A percentile compares a stretch with the other conserved stretches of the same genome.
Conservation (phyloP, 1,140 invertebrate genomes). For the Bradynema listronoti region DNA sequence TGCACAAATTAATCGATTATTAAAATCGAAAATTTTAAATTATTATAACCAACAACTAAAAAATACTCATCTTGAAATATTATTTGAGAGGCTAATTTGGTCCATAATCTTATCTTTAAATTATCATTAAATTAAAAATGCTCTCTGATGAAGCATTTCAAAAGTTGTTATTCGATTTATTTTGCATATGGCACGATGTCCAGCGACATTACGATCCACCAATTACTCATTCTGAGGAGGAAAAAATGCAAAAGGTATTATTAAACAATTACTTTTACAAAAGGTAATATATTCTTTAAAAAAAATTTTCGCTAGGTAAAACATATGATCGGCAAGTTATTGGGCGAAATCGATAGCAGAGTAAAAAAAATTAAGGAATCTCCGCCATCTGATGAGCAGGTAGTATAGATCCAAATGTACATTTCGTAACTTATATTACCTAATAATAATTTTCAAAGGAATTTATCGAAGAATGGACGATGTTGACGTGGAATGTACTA, state of each 20-base stretch:
- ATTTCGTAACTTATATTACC: conserved; percentile 15
- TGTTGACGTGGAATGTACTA: conserved; percentile 57
- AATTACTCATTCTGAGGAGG: conserved; percentile 51
- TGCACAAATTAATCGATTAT: too few species aligned
- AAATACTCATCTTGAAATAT: conserved; percentile 1
- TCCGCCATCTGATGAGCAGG: conserved; percentile 17
- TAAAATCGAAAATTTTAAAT: too few species aligned
- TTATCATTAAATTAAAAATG: conserved; percentile 37
- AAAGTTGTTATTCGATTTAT: conserved; percentile 53
- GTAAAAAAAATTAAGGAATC: conserved; percentile 42
- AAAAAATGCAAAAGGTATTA: conserved; percentile 53
- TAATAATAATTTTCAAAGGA: conserved; percentile 30
- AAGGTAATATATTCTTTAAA: conserved; percentile 5
- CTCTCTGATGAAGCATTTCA: conserved; percentile 53
- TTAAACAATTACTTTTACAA: neutral
- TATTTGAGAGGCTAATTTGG: neutral
- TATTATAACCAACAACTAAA: neutral
- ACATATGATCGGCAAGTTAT: conserved; percentile 51
- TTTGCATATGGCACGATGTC: conserved; percentile 58
- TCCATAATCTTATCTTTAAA: too few species aligned
- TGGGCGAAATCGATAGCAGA: conserved; percentile 50
- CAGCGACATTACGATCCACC: conserved; percentile 56
- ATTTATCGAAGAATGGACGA: conserved; percentile 57
- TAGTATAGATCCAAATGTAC: conserved; percentile 13
- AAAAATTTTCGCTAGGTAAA: conserved; percentile 40